Evolutionary conservation across 2,113 vertebrate species (phyloP).

Genomic region (Dasyurus viverrinus): DNA sequence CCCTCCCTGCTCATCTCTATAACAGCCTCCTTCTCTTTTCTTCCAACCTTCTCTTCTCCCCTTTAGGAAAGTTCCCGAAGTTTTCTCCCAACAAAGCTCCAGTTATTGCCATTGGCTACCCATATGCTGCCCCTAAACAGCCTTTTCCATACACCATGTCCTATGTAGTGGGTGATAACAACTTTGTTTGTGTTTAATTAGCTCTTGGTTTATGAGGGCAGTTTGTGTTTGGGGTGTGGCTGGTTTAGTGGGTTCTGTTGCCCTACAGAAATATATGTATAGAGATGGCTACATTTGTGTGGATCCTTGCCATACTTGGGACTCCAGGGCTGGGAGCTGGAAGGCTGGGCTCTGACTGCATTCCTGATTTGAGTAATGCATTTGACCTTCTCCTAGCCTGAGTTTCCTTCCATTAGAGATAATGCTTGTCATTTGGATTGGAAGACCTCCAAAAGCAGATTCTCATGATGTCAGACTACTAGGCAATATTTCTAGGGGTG

Average conservation of each 20-base stretch:
- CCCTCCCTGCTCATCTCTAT: neutral
- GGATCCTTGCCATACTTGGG: conserved; percentile 3
- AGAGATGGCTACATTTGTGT: conserved; percentile 47
- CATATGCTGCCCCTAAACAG: conserved; percentile 31
- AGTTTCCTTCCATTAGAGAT: conserved; percentile 4
- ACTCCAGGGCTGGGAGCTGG: conserved; percentile 49
- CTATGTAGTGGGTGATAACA: conserved; percentile 66
- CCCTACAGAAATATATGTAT: conserved; percentile 71
- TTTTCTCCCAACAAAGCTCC: conserved; percentile 54
- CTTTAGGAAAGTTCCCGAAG: conserved; percentile 35
- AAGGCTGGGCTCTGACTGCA: neutral
- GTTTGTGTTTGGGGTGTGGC: conserved; percentile 69
- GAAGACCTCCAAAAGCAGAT: neutral
- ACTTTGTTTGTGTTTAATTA: conserved; percentile 76
- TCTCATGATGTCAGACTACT: neutral
- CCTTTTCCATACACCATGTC: conserved; percentile 46
- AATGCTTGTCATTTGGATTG: neutral
- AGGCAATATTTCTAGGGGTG: neutral
- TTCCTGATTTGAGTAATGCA: neutral
- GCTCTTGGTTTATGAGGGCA: conserved; percentile 63
- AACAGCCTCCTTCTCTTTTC: neutral
- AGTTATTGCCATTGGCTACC: conserved; percentile 36
- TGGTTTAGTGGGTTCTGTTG: conserved; percentile 65
- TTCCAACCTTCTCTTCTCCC: neutral
- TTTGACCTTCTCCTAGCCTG: neutral